Percentiles rank a stretch among this genome's conserved stretches.
phyloP scores from a whole-genome alignment of 2,797 vertebrate species.

The Phoxinus dragarum region DNA sequence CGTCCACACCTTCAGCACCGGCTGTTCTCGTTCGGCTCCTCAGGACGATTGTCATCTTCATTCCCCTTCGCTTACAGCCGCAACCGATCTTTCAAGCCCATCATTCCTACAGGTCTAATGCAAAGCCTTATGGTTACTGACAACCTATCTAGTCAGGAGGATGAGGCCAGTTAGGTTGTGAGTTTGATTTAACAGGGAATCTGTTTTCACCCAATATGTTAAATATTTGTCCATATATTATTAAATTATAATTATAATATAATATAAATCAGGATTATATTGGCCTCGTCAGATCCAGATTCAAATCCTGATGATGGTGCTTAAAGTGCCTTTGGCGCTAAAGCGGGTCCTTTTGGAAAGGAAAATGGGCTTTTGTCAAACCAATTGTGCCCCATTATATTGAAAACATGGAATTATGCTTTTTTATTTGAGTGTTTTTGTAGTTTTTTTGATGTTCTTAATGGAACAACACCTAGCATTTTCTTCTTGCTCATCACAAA shows the following conservation, averaged over 20 bases:
- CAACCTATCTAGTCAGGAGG: slow-evolving; percentile 81
- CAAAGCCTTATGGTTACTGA: slow-evolving; percentile 81
- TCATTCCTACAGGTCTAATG: slow-evolving; percentile 82
- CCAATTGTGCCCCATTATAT: slow-evolving; percentile 39
- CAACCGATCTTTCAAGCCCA: slow-evolving; percentile 80
- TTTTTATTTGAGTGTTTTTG: background rate
- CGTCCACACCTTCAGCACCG: slow-evolving; percentile 73
- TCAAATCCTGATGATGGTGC: background rate
- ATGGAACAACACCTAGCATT: background rate
- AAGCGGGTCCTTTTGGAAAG: slow-evolving; percentile 9
- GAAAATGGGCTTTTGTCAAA: slow-evolving; percentile 13
- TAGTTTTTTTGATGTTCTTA: slow-evolving; percentile 3
- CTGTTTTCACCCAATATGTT: background rate
- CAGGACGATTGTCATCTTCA: slow-evolving; percentile 80
- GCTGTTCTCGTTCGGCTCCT: slow-evolving; percentile 74
- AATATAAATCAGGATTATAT: slow-evolving; percentile 8
- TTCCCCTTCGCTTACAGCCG: slow-evolving; percentile 84
- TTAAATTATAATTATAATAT: background rate
- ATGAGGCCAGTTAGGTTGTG: slow-evolving; percentile 70
- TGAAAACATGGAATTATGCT: slow-evolving; percentile 26
- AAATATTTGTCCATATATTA: background rate
- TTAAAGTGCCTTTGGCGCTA: slow-evolving; percentile 16
- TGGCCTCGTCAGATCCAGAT: background rate
- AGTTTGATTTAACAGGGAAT: slow-evolving; percentile 60
- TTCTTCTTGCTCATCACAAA: slow-evolving; percentile 7